A percentile compares a stretch with the other conserved stretches of the same genome.
These are phyloP conservation scores for Herpailurus yagouaroundi DNA, from an alignment of 2,113 vertebrate genomes.

Conservation along the genomic window DNA sequence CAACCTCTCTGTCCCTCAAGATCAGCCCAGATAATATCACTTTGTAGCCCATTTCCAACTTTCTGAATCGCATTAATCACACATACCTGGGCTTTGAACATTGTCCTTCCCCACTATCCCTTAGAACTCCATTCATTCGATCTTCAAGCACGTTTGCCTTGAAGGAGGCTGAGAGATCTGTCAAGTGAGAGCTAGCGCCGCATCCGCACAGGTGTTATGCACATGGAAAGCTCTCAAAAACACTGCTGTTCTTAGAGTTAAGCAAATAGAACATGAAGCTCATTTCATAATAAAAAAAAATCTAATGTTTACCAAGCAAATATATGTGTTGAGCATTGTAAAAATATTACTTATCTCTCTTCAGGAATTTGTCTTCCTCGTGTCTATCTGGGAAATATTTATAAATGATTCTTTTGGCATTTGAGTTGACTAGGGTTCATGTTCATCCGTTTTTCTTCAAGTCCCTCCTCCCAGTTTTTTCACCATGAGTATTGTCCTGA, in stretches of 20 bases:
- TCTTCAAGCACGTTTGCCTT: not conserved
- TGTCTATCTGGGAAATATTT: not conserved
- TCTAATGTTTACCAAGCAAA: slow-evolving; percentile 4
- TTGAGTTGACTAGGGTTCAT: not conserved
- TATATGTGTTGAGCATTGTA: not conserved
- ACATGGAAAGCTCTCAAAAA: not conserved
- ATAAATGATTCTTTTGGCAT: not conserved
- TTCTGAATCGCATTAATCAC: not conserved
- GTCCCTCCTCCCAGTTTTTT: not conserved
- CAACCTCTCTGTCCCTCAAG: not conserved
- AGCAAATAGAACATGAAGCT: not conserved
- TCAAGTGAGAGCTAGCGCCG: accelerated
- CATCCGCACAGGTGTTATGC: not conserved
- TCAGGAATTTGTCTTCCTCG: not conserved
- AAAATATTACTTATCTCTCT: not conserved
- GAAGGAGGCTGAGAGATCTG: not conserved
- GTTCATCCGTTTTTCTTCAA: not conserved
- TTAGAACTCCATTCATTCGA: not conserved
- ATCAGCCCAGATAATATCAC: not conserved
- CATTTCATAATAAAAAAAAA: not conserved
- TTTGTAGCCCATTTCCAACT: not conserved
- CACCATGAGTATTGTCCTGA: not conserved
- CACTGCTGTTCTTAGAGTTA: not conserved
- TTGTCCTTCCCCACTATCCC: too few relatives aligned
- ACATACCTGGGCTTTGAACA: not conserved